Evolutionary conservation across 2,797 vertebrate genomes (phyloP), one percentile per base, ranked within the genome.

Genomic region (Platalea minor): DNA sequence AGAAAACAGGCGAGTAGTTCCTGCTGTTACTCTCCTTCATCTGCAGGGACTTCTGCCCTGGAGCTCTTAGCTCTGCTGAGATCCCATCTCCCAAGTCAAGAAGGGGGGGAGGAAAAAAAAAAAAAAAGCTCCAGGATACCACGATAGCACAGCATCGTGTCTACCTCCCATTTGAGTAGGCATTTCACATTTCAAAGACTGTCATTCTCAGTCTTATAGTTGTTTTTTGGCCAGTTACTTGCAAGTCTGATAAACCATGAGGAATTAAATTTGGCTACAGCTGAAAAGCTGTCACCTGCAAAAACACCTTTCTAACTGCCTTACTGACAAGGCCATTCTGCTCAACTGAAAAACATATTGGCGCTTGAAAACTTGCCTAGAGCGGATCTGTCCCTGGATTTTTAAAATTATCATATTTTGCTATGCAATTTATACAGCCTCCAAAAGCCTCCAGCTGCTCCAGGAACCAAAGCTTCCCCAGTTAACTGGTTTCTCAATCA

Each of bases 401-500:
- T 88, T 72, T 31, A 15, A 43, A 64, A 14, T 56, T 23, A 9
- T 31, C 5, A 2, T 46, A 8, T 75, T 81, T 43, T 48, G 11
- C 23, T 24, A 24, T 10, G 5, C 9, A 68, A 39, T 56, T 85
- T 53, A 41, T 13, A 37, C 12, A 67, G 46, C 28, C 5, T 53
- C 45, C 35, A 56, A 81, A 81, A 60, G 11, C 67, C 76, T 41
- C 23, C 59, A 89, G 20, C 33, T 85, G 59, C 41, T 74, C 69
- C 31, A 84, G 51, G 28, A 89, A 70, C 5, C 11, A 48, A n/a
- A 2, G 8, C 19, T 35, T 69, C 50, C 37, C 28, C 35, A 64
- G 48, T 17, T 85, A 64, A 64, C 4, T 5, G 1, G 18, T 35
- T 84, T 56, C 45, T 70, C 61, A 56, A 0, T 5, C 0, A 0